These are phyloP conservation scores for Brachycybe producta DNA, from an alignment of 2,888 invertebrate genomes.

Conservation along the genomic window DNA sequence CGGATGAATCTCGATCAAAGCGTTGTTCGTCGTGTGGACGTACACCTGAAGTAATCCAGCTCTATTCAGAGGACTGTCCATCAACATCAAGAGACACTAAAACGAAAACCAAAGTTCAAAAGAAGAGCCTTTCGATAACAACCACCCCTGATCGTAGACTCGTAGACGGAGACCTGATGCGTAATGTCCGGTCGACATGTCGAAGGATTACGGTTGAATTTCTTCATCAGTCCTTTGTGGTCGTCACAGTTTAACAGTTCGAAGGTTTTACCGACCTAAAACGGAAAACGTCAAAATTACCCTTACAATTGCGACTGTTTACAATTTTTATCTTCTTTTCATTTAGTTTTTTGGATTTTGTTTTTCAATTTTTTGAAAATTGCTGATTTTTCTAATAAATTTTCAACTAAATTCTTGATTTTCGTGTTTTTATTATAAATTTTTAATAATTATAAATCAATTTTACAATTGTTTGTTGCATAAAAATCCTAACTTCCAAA, in stretches of 20 bases:
- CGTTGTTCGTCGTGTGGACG: slow-evolving; percentile 38
- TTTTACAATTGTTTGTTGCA: not conserved
- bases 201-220: slow-evolving; percentile 72
- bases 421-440: not conserved
- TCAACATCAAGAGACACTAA: slow-evolving; percentile 80
- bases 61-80: slow-evolving; percentile 93
- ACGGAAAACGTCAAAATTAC: slow-evolving; percentile 24
- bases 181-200: slow-evolving; percentile 91
- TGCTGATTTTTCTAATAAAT: too few relatives aligned
- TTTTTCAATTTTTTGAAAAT: too few relatives aligned
- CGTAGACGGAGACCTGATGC: slow-evolving; percentile 52
- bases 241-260: slow-evolving; percentile 90
- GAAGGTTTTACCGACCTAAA: slow-evolving; percentile 70
- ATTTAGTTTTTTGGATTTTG: too few relatives aligned
- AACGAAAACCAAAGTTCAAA: slow-evolving; percentile 18
- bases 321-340: too few relatives aligned
- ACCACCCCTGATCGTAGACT: not conserved
- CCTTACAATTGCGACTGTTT: too few relatives aligned
- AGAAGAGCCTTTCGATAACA: not conserved
- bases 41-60: slow-evolving; percentile 78
- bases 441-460: not conserved
- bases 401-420: too few relatives aligned
- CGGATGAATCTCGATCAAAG: slow-evolving; percentile 40
- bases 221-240: slow-evolving; percentile 68
- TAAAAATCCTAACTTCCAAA: not conserved